Evolutionary conservation across 2,888 invertebrate genomes (phyloP), one percentile per base, ranked within the genome.

Genomic region (Reticulitermes lucifugus): DNA sequence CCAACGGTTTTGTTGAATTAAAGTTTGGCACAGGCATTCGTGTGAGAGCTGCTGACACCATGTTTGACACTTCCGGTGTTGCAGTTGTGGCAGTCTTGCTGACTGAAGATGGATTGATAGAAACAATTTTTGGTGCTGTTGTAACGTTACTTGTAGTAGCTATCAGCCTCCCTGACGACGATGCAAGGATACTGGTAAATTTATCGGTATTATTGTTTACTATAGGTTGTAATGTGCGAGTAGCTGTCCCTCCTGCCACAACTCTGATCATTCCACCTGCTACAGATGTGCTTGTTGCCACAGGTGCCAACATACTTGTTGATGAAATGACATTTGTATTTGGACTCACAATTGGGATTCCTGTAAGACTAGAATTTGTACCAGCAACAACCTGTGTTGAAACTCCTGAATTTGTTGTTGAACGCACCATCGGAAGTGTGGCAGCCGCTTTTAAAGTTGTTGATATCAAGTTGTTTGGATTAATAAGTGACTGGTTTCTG

Each of bases 1-100:
- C 93, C 6, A 93, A 88, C 29, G 92, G 91, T 84, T 91, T 91
- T 75, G 85, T 85, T 82, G 83, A 86, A 86, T 88, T 87, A 73
- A 87, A 86, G 65, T 87, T 86, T 25, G 86, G 85, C 55, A 86
- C 85, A 71, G 85, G 86, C 84, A 88, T 85, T 65, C 83, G 75
- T 22, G 83, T 80, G 21, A 85, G 83, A 35, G 81, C 83, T 25
- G 77, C 82, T 21, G 86, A 86, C 25, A 84, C 83, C 70, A 81
- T 82, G 55, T 65, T 86, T 14, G 80, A 77, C 59, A 85, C 65
- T 59, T 73, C 77, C 21, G 84, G 55, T 29, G 85, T 55, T 70
- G 81, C 60, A 35, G 43, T 83, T 35, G 83, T 79, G n/a, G 83
- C 10, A 25, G 77, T 46, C 18, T 75, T 79, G n/a, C 77, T 85